A percentile compares a stretch with the other conserved stretches of the same genome.
Evolutionary conservation across 2,113 vertebrate genomes (phyloP).

Genomic region (Paradoxurus hermaphroditus): DNA sequence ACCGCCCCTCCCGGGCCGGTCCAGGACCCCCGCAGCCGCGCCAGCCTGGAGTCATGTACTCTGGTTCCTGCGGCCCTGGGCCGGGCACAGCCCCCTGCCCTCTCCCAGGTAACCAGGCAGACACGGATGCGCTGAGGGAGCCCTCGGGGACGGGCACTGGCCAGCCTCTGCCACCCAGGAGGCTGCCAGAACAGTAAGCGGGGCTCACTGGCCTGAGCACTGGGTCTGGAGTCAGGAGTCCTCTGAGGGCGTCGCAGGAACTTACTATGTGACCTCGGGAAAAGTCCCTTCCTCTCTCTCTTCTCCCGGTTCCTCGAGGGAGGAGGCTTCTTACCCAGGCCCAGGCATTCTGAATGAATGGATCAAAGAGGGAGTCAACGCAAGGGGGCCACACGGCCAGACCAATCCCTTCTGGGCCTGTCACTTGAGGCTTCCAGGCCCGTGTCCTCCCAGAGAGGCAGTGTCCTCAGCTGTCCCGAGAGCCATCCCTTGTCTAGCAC

Average conservation of each 20-base stretch:
- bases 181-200: neutral
- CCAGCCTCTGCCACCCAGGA: neutral
- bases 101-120: neutral
- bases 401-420: neutral
- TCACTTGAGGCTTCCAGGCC: neutral
- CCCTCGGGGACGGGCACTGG: neutral
- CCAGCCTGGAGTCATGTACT: neutral
- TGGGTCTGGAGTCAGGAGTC: neutral
- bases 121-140: neutral
- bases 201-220: neutral
- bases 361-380: neutral
- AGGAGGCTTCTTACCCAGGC: neutral
- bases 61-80: neutral
- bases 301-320: neutral
- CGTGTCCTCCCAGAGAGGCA: neutral
- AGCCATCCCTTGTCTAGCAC: neutral
- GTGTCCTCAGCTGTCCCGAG: neutral
- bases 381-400: rapidly evolving
- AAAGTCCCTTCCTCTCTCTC: neutral
- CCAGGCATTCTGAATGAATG: neutral
- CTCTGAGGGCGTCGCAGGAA: neutral
- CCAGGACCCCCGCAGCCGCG: neutral
- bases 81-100: neutral
- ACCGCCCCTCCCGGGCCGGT: neutral
- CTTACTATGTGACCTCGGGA: neutral